Conservation (phyloP, 2,888 invertebrate species). For the Ormyrus pomaceus region DNA sequence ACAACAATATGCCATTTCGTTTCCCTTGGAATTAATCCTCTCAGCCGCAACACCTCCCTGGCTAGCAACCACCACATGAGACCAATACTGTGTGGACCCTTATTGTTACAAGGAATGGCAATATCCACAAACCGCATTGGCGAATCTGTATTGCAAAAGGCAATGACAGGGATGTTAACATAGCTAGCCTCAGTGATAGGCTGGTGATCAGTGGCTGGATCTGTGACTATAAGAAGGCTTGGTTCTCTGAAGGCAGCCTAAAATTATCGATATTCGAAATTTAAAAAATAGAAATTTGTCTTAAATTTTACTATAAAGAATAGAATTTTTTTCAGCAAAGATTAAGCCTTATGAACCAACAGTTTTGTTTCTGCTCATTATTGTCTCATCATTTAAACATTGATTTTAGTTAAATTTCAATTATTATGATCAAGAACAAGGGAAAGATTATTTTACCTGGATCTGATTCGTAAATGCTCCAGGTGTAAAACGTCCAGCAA, state of each 20-base stretch:
- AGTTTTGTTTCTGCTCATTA: slow-evolving; percentile 61
- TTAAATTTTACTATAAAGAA: neutral
- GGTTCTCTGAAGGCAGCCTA: slow-evolving; percentile 98
- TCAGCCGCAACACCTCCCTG: slow-evolving; percentile 94
- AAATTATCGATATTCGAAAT: slow-evolving; percentile 38
- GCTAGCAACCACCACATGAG: slow-evolving; percentile 99
- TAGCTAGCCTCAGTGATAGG: slow-evolving; percentile 99
- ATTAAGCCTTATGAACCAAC: slow-evolving; percentile 71
- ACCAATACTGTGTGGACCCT: slow-evolving; percentile 96
- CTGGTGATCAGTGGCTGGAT: slow-evolving; percentile 95
- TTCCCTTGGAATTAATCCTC: slow-evolving; percentile 94
- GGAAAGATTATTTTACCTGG: slow-evolving; percentile 76
- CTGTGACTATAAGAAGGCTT: slow-evolving; percentile 95
- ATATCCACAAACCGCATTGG: slow-evolving; percentile 98
- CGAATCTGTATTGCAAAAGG: slow-evolving; percentile 98
- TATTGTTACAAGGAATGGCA: slow-evolving; percentile 99
- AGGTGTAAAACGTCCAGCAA: slow-evolving; percentile 99
- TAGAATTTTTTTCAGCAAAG: slow-evolving; percentile 67
- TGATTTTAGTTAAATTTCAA: neutral
- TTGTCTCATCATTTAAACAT: slow-evolving; percentile 62
- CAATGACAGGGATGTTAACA: slow-evolving; percentile 99
- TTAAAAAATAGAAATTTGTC: slow-evolving; percentile 3
- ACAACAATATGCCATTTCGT: slow-evolving; percentile 98
- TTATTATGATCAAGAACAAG: too few relatives aligned
- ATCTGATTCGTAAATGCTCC: slow-evolving; percentile 98